Conservation (phyloP, 1,140 invertebrate genomes). For the Sogatella furcifera region DNA sequence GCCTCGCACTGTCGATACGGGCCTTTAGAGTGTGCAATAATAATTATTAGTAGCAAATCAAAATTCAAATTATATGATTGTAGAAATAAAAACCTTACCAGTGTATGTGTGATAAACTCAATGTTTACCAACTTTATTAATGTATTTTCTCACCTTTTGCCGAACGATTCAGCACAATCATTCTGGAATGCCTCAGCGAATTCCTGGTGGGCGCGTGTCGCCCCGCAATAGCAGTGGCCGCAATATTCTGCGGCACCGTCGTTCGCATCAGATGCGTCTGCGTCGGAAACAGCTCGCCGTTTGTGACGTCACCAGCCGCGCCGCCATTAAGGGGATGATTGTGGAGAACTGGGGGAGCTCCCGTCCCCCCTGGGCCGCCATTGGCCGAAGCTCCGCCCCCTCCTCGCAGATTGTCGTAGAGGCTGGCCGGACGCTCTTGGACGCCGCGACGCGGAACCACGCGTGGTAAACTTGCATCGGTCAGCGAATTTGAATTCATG, state of each 20-base stretch:
- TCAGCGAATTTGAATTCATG: no score
- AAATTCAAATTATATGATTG: no score
- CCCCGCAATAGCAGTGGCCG: slow-evolving; percentile 45
- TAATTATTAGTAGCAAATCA: no score
- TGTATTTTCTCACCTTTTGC: slow-evolving; percentile 35
- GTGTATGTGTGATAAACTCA: no score
- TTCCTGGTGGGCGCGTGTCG: slow-evolving; percentile 57
- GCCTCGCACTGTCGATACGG: no score
- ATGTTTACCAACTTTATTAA: no score
- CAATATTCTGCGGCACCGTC: slow-evolving; percentile 57
- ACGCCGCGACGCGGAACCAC: not conserved
- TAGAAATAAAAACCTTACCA: no score
- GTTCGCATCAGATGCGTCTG: slow-evolving; percentile 45
- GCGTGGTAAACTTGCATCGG: not conserved
- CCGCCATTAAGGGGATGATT: no score
- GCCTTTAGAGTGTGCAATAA: no score
- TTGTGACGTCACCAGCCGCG: slow-evolving; percentile 14
- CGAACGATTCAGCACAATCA: slow-evolving; percentile 50
- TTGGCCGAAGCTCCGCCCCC: not conserved
- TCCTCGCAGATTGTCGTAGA: slow-evolving; percentile 20
- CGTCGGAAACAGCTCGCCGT: slow-evolving; percentile 28
- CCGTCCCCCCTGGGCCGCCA: not conserved
- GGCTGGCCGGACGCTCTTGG: slow-evolving; percentile 15
- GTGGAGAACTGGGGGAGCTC: not conserved
- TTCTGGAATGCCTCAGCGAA: slow-evolving; percentile 54